Percentiles rank a stretch among this genome's conserved stretches.
These are phyloP conservation scores for Mus spretus DNA, from an alignment of 2,797 vertebrate genomes.

Conservation along the genomic window DNA sequence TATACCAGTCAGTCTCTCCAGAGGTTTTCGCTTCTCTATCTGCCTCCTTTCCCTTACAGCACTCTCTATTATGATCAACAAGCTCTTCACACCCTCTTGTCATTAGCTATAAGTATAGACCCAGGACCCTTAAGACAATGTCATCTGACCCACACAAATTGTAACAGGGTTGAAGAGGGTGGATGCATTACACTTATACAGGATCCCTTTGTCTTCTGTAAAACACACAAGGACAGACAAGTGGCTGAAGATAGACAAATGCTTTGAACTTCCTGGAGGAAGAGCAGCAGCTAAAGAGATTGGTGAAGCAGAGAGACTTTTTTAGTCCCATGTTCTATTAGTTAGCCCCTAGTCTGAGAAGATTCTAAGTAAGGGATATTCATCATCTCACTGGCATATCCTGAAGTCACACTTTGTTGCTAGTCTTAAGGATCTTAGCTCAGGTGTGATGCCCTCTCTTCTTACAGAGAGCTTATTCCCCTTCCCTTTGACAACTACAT, in stretches of 20 bases:
- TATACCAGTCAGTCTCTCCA: neutral
- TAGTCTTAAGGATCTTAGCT: neutral
- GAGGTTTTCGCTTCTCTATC: neutral
- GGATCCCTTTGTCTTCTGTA: neutral
- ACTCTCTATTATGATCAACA: neutral
- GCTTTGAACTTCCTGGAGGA: neutral
- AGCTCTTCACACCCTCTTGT: neutral
- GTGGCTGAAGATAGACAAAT: neutral
- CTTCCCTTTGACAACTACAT: neutral
- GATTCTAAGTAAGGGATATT: neutral
- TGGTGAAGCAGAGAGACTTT: neutral
- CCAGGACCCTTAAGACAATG: neutral
- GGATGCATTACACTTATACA: neutral
- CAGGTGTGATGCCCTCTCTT: neutral
- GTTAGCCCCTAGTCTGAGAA: neutral
- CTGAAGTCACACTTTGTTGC: neutral
- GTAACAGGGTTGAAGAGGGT: neutral
- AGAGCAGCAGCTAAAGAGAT: neutral
- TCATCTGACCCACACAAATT: neutral
- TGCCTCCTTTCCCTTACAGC: neutral
- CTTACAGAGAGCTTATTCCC: neutral
- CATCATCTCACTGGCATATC: neutral
- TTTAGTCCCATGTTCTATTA: neutral
- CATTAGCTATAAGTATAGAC: neutral
- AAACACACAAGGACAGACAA: neutral